Percentiles rank a stretch among this genome's conserved stretches.
phyloP scores from a whole-genome alignment of 2,113 vertebrate genomes.

The Haemorhous mexicanus region DNA sequence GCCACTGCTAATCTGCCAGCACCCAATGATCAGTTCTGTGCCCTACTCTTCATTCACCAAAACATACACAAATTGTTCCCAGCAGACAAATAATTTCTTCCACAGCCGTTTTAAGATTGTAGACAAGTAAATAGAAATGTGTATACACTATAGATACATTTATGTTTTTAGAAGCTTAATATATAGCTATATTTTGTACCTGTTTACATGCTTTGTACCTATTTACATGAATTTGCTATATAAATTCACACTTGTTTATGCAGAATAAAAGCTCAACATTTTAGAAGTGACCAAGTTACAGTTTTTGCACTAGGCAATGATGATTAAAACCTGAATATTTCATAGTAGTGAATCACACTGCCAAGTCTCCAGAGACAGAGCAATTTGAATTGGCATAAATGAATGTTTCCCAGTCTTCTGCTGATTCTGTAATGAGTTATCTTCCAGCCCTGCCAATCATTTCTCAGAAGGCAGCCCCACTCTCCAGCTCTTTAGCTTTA shows the following conservation, averaged over 20 bases:
- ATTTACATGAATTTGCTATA: neutral
- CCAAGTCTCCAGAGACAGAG: constrained; percentile 9
- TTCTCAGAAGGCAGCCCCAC: neutral
- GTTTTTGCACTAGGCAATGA: constrained; percentile 9
- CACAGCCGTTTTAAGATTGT: neutral
- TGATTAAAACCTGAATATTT: constrained; percentile 61
- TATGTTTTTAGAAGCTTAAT: neutral
- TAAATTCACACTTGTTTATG: neutral
- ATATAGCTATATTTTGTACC: neutral
- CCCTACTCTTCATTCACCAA: neutral
- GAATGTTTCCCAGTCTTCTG: constrained; percentile 21
- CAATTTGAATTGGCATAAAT: constrained; percentile 27
- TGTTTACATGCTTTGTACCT: neutral
- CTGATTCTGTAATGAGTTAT: constrained; percentile 49
- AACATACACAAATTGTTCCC: neutral
- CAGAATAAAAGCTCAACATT: neutral
- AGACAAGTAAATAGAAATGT: neutral
- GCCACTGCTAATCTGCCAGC: neutral
- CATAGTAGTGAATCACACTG: constrained; percentile 16
- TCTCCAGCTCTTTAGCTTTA: constrained; percentile 62
- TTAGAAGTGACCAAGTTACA: constrained; percentile 13
- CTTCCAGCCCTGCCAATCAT: constrained; percentile 47
- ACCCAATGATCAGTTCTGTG: neutral
- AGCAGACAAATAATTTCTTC: neutral
- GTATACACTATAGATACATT: neutral